phyloP scores from a whole-genome alignment of 2,888 invertebrate species.

The Sussaba pulchella region DNA sequence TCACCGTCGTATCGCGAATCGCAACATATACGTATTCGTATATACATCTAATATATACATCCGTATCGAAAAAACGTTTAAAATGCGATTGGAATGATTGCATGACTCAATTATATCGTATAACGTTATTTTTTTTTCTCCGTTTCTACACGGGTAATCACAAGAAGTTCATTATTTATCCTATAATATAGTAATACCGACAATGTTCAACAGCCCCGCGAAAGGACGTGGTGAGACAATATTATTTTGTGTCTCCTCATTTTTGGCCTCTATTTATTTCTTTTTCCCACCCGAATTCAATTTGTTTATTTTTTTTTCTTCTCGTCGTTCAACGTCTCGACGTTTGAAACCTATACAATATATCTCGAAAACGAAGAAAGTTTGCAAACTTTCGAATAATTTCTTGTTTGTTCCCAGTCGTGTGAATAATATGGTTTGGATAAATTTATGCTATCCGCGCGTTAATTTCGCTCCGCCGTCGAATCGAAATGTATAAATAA shows the following conservation, averaged over 20 bases:
- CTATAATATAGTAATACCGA: slow-evolving; percentile 73
- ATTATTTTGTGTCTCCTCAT: slow-evolving; percentile 68
- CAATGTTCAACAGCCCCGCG: slow-evolving; percentile 64
- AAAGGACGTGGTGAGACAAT: slow-evolving; percentile 67
- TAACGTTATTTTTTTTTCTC: slow-evolving; percentile 36
- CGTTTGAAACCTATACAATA: slow-evolving; percentile 42
- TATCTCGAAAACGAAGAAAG: slow-evolving; percentile 35
- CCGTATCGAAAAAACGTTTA: slow-evolving; percentile 57
- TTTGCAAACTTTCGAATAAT: slow-evolving; percentile 48
- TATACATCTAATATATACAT: slow-evolving; percentile 31
- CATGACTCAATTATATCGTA: slow-evolving; percentile 53
- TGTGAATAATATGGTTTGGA: slow-evolving; percentile 42
- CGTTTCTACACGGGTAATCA: slow-evolving; percentile 70
- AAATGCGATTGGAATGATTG: slow-evolving; percentile 78
- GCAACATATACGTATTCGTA: too few species aligned
- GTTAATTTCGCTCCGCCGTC: slow-evolving; percentile 4
- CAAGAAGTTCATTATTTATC: slow-evolving; percentile 69
- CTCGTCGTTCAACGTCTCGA: slow-evolving; percentile 3
- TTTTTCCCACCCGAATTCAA: slow-evolving; percentile 49
- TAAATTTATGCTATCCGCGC: slow-evolving; percentile 24
- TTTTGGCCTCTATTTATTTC: slow-evolving; percentile 76
- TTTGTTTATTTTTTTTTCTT: slow-evolving; percentile 30
- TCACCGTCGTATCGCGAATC: too few species aligned
- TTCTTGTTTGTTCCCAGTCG: slow-evolving; percentile 74
- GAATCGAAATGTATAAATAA: slow-evolving; percentile 32